Evolutionary conservation across 2,888 invertebrate species (phyloP).

Genomic region (Lutraria lutraria): DNA sequence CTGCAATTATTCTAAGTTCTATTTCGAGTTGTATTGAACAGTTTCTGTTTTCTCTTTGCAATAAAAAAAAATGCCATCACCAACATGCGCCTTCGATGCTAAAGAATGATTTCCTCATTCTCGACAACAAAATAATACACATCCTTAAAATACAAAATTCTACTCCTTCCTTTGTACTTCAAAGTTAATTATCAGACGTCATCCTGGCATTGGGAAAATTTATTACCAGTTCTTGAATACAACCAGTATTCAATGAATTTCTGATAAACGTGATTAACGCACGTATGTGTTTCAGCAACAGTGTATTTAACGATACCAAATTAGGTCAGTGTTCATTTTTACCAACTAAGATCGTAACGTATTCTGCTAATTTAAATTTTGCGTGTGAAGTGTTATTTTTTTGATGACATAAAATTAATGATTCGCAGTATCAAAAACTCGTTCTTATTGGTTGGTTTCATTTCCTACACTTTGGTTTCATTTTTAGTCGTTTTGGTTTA

Average conservation of each 20-base stretch:
- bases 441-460: constrained; percentile 26
- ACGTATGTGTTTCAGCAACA: not conserved
- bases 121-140: too few relatives aligned
- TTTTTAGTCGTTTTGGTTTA: constrained; percentile 34
- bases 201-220: too few relatives aligned
- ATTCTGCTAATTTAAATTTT: constrained; percentile 47
- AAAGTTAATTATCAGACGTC: too few relatives aligned
- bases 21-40: too few relatives aligned
- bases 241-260: not conserved
- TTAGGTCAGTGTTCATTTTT: constrained; percentile 9
- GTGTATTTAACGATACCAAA: not conserved
- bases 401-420: constrained; percentile 30
- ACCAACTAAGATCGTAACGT: constrained; percentile 48
- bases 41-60: too few relatives aligned
- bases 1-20: too few relatives aligned
- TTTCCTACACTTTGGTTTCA: constrained; percentile 1
- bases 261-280: not conserved
- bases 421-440: constrained; percentile 15
- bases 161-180: too few relatives aligned
- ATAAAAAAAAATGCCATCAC: too few relatives aligned
- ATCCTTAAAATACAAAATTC: too few relatives aligned
- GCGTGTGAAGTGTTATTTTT: constrained; percentile 47
- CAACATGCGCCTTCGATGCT: too few relatives aligned
- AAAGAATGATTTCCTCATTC: too few relatives aligned
- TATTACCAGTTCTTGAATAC: not conserved